Conservation (phyloP, 2,888 invertebrate genomes). For the Troides aeacus region DNA sequence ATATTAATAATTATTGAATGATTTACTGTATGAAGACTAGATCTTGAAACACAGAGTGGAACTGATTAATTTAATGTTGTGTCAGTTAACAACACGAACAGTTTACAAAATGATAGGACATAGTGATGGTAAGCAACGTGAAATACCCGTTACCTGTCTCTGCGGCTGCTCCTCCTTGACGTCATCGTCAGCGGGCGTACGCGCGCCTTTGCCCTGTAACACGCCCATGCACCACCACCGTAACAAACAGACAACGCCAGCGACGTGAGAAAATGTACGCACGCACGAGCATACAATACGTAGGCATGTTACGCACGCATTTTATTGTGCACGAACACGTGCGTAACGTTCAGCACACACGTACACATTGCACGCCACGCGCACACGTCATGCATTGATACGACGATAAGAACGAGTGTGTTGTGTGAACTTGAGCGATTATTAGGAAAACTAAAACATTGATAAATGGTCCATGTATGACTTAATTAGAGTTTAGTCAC, state of each 20-base stretch:
- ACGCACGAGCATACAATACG: slow-evolving; percentile 8
- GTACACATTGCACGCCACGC: not conserved
- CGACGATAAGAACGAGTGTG: slow-evolving; percentile 9
- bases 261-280: slow-evolving; percentile 26
- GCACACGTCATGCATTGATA: slow-evolving; percentile 25
- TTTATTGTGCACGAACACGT: slow-evolving; percentile 4
- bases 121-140: not conserved
- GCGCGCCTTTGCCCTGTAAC: slow-evolving; percentile 74
- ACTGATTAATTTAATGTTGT: not conserved
- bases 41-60: too few species aligned
- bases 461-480: not conserved
- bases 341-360: not conserved
- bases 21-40: not conserved
- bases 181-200: slow-evolving; percentile 62
- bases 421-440: slow-evolving; percentile 11
- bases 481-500: too few species aligned
- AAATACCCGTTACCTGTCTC: slow-evolving; percentile 48
- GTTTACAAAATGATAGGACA: not conserved
- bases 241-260: slow-evolving; percentile 42
- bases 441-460: slow-evolving; percentile 12
- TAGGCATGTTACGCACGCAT: not conserved
- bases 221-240: slow-evolving; percentile 63
- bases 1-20: not conserved
- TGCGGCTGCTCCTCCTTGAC: slow-evolving; percentile 49
- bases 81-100: not conserved